Percentiles rank a stretch among this genome's conserved stretches.
phyloP scores from a whole-genome alignment of 2,113 vertebrate genomes.

The Tor tambroides region DNA sequence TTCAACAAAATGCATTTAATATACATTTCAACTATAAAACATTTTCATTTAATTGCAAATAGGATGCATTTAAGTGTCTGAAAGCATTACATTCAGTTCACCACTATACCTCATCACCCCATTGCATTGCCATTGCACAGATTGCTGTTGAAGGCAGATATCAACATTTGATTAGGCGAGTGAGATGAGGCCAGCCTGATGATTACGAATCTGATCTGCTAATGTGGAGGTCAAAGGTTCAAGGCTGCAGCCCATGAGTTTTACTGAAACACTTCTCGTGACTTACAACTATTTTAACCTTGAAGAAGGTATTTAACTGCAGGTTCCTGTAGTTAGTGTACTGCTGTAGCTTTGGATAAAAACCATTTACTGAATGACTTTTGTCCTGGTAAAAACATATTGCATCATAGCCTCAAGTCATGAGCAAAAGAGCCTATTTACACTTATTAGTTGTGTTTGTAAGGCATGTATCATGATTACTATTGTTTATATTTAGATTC shows the following conservation, averaged over 20 bases:
- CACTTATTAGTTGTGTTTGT: background rate
- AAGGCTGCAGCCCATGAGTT: background rate
- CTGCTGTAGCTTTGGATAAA: background rate
- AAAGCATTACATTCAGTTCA: no score
- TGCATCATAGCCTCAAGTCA: background rate
- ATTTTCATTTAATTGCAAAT: no score
- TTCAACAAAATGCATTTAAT: no score
- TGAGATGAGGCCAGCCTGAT: background rate
- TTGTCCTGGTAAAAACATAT: background rate
- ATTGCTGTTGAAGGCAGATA: background rate
- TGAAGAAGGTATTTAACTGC: background rate
- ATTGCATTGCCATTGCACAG: background rate
- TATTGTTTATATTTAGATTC: background rate
- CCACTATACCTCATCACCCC: no score
- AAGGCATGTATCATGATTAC: background rate
- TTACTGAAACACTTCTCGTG: background rate
- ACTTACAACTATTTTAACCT: background rate
- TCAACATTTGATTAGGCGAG: background rate
- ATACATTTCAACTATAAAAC: no score
- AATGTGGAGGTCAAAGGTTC: background rate
- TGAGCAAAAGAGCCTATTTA: background rate
- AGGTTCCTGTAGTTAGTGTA: background rate
- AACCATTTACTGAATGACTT: background rate
- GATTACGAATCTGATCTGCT: background rate
- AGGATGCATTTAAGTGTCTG: no score